Base-by-base conservation (phyloP, 2,888 invertebrate genomes). In the Thecophora atra region DNA sequence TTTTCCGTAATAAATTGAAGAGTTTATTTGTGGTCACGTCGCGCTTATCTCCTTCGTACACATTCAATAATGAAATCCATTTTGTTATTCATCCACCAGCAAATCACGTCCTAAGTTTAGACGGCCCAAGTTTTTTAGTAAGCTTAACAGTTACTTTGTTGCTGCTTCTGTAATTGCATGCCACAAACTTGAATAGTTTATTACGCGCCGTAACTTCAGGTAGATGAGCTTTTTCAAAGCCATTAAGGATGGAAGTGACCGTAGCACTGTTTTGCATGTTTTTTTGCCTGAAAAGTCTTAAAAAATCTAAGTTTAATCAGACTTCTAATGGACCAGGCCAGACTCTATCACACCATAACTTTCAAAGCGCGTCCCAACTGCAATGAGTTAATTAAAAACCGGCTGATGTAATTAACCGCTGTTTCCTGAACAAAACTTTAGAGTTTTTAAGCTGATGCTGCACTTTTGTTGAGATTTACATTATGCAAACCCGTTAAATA, bases 1-100 rank as follows among this genome's bases (percentile, higher is more conserved):
- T 28, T 26, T 79, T 76, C 75, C 77, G 76, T 75, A 82, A 80
- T 82, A 82, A 81, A 81, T 82, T n/a, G n/a, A 37, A 42, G 56
- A 26, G 47, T 66, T 30, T 19, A 66, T 66, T 66, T 66, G 52
- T 30, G 66, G 51, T 66, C 52, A 66, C 52, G 51, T 30, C 30
- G 51, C 19, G n/a, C 66, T 66, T 52, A 51, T 66, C 66, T 30
- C n/a, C 11, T n/a, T n/a, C 28, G 26, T 52, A 26, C 52, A 47
- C 26, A 24, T 28, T 51, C 63, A 37, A 4, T 11, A 8, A 37
- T 28, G 54, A 8, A 54, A n/a, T 8, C 21, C 5, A 3, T 58
- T 58, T 56, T 56, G 21, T 56, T 21, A n/a, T 26, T 56, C 26
- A 1, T 11, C 8, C 56, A 56, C 3, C n/a, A n/a, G n/a, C n/a